Percentiles rank a stretch among this genome's conserved stretches.
These are phyloP conservation scores for Chymomyza amoena DNA, from an alignment of 2,888 invertebrate species.

Conservation along the genomic window DNA sequence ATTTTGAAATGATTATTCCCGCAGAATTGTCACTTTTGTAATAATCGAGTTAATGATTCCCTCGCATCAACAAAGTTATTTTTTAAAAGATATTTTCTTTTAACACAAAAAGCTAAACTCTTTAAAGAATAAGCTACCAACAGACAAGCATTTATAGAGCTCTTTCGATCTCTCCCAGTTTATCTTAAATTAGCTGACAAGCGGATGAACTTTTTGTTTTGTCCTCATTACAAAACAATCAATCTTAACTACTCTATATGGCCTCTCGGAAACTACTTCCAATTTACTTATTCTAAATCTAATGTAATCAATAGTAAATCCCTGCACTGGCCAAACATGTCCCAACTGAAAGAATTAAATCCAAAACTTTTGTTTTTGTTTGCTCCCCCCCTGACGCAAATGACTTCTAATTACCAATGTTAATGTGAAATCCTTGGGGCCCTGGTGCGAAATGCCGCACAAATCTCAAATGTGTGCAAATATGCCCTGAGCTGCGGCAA, in stretches of 20 bases:
- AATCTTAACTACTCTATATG: not conserved
- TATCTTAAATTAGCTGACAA: too few species aligned
- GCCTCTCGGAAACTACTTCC: not conserved
- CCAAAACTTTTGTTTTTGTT: constrained; percentile 23
- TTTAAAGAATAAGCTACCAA: too few species aligned
- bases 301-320: not conserved
- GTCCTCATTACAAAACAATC: not conserved
- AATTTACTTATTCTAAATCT: not conserved
- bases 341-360: not conserved
- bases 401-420: constrained; percentile 64
- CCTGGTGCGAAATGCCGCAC: constrained; percentile 10
- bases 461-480: constrained; percentile 55
- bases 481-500: constrained; percentile 24
- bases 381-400: constrained; percentile 23
- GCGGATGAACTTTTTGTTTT: too few species aligned
- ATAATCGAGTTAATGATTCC: too few species aligned
- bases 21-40: too few species aligned
- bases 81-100: too few species aligned
- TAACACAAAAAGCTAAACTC: too few species aligned
- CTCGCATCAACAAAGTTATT: too few species aligned
- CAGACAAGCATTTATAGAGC: too few species aligned
- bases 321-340: not conserved
- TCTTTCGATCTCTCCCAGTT: too few species aligned
- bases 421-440: constrained; percentile 63
- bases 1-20: too few species aligned